Evolutionary conservation across 2,888 invertebrate genomes (phyloP).

Genomic region (Athalia circularis): DNA sequence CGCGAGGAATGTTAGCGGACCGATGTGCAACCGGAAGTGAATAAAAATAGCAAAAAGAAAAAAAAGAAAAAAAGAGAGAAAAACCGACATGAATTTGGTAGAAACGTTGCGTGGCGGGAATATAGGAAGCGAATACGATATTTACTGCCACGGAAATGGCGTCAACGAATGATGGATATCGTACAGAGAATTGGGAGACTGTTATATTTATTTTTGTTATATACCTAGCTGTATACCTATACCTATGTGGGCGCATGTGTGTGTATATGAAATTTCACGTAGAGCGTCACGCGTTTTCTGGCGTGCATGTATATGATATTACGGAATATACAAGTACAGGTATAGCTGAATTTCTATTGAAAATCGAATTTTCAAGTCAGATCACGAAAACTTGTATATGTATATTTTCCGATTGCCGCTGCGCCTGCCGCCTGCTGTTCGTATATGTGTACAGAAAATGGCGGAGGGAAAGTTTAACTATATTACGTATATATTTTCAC

Average conservation of each 20-base stretch:
- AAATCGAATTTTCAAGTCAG: constrained; percentile 34
- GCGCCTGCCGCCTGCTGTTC: too few species aligned
- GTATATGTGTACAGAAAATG: too few species aligned
- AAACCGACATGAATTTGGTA: not conserved
- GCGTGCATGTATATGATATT: not conserved
- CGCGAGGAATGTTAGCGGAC: not conserved
- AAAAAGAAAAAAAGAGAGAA: too few species aligned
- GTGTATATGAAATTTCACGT: not conserved
- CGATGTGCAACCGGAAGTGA: constrained; percentile 6
- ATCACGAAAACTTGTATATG: constrained; percentile 15
- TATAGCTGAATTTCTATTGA: constrained; percentile 30
- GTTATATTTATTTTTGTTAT: constrained; percentile 19
- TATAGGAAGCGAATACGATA: constrained; percentile 14
- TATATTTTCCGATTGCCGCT: constrained; percentile 25
- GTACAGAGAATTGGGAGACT: constrained; percentile 27
- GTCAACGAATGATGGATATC: constrained; percentile 40
- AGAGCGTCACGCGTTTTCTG: too few species aligned
- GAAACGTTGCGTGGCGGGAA: not conserved
- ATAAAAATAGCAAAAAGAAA: constrained; percentile 14
- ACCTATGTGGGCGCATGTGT: not conserved
- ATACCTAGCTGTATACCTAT: not conserved
- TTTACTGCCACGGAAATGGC: constrained; percentile 34
- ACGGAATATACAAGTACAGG: not conserved
- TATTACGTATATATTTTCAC: constrained; percentile 2
- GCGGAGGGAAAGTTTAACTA: not conserved